Evolutionary conservation across 2,113 vertebrate species (phyloP), one percentile per base, ranked within the genome.

Genomic region (Podocnemis expansa): DNA sequence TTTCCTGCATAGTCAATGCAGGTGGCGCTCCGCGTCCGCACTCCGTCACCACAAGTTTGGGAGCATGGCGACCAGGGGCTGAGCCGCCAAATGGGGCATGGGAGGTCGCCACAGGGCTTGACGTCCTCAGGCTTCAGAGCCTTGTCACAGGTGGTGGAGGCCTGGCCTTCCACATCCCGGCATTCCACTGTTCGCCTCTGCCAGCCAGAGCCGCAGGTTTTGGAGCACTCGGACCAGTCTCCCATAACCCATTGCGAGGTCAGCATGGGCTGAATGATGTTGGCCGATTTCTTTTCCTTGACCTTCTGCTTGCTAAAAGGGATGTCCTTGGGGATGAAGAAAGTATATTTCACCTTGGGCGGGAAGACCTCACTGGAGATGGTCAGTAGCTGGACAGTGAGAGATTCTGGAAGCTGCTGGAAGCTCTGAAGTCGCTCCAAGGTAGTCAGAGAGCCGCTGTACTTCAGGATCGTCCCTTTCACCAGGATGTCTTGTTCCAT

Each of bases 391-490:
- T 99, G 99, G 73, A 99, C 97, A 0, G 98, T 99, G 93, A 99
- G 95, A 17, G 98, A 96, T 94, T 99, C 99, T 0, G 98, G 98
- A 25, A 99, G 98, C 85, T 98, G 98, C 25, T 96, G 98, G 97
- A 99, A 99, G 96, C 99, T 99, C 98, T 99, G 99, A 52, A 99
- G 98, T 90, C 99, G 98, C 97, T 99, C 99, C 94, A 99, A 94
- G 3, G 98, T 99, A 0, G 99, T 99, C 86, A 99, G 99, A 78
- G 99, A 99, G 81, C 99, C 99, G 0, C 99, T 99, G 98, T 99
- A 99, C 79, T 99, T 99, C 3, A 99, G 98, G 82, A 99, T 98
- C 16, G 99, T 99, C 5, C 99, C 99, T 11, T 98, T 98, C 4
- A 99, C 85, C 14, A 98, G 98, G 95, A 99, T 98, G 97, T 99